Conservation (phyloP, 2,888 invertebrate species). For the Pristionchus exspectatus region DNA sequence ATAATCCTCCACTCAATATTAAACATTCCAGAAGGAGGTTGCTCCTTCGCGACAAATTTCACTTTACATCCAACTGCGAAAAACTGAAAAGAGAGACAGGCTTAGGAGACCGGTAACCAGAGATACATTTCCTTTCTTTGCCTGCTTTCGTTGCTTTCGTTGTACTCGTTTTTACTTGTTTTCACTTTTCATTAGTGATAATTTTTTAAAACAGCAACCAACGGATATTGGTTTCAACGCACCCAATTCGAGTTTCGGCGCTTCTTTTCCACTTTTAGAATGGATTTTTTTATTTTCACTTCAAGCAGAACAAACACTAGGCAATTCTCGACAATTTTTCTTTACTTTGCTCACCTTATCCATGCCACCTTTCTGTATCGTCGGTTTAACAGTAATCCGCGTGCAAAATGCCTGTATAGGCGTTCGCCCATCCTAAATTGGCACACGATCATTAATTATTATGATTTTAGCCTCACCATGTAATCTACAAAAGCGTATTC, state of each 20-base stretch:
- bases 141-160: too few relatives aligned
- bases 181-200: too few relatives aligned
- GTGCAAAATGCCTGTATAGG: neutral
- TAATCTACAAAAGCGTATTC: slow-evolving; percentile 48
- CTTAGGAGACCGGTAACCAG: neutral
- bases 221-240: neutral
- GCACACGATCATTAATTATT: neutral
- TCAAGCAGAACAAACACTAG: neutral
- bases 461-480: neutral
- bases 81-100: slow-evolving; percentile 13
- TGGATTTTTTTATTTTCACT: too few relatives aligned
- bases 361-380: slow-evolving; percentile 38
- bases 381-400: slow-evolving; percentile 37
- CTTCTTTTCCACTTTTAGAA: neutral
- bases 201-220: too few relatives aligned
- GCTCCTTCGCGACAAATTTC: slow-evolving; percentile 37
- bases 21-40: slow-evolving; percentile 40
- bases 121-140: neutral
- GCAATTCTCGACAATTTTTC: neutral
- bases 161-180: too few relatives aligned
- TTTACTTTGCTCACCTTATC: neutral
- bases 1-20: slow-evolving; percentile 24
- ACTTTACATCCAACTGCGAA: neutral
- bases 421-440: slow-evolving; percentile 33
- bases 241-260: neutral